Percentiles rank a stretch among this genome's conserved stretches.
Conservation (phyloP, 2,113 vertebrate species). For the Oplegnathus fasciatus region DNA sequence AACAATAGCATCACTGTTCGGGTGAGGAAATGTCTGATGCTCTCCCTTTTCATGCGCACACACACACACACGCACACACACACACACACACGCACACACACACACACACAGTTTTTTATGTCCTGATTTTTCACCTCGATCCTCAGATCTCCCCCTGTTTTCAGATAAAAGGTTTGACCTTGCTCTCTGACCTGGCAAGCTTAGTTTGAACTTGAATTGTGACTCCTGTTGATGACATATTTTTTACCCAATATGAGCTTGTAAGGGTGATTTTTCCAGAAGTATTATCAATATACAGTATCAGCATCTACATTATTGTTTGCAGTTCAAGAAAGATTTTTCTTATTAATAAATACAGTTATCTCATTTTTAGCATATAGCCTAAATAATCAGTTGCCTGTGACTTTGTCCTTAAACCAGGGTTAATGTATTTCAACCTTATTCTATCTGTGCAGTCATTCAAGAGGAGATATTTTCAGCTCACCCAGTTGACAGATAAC, state of each 20-base stretch:
- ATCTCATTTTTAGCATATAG: not conserved
- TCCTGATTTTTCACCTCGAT: not conserved
- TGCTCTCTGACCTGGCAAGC: not conserved
- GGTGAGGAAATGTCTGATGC: constrained; percentile 84
- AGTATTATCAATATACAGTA: not conserved
- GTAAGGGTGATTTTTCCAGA: no score
- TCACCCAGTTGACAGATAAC: constrained; percentile 96
- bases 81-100: not conserved
- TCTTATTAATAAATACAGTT: not conserved
- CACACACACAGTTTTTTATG: not conserved
- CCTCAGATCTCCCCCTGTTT: not conserved
- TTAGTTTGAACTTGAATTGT: not conserved
- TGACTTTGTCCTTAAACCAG: not conserved
- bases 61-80: not conserved
- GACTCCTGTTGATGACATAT: not conserved
- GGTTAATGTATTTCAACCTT: not conserved
- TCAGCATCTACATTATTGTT: not conserved
- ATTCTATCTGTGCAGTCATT: constrained; percentile 88
- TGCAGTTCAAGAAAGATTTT: not conserved
- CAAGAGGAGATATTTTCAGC: constrained; percentile 97
- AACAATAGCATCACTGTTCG: constrained; percentile 98
- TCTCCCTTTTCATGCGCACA: not conserved
- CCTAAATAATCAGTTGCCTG: not conserved
- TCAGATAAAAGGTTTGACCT: not conserved
- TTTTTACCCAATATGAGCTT: not conserved